Base-by-base conservation (phyloP, 2,888 invertebrate species). In the Chironomus riparius region DNA sequence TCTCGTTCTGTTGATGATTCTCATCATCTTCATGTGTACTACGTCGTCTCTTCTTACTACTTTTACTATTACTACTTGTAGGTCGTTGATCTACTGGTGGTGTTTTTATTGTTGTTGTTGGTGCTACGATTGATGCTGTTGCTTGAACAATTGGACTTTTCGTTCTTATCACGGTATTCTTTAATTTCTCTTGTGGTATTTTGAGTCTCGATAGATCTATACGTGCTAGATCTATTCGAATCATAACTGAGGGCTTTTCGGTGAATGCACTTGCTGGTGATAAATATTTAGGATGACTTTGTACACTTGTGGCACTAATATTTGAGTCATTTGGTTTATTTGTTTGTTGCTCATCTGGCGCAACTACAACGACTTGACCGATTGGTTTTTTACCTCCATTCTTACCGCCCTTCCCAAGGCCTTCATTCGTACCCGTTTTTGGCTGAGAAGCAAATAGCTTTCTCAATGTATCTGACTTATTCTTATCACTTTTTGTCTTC, bases 391-490 rank as follows among this genome's bases (percentile, higher is more conserved):
- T 91, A 76, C 88, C 88, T 2, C 90, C 90, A 15, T 90, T 90
- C 74, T 89, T 89, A 62, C 89, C 90, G 5, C 90, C 90, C 79
- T 90, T 91, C 0, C 90, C 90, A 5, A 65, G 22, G 21, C 91
- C 91, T 69, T 90, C 88, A 1, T 86, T 87, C n/a, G 10, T 62
- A 22, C 21, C 21, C 21, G 65, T 22, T n/a, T 15, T 13, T 24
- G 22, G 47, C 7, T 13, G 47, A 15, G 6, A 12, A 15, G 70
- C 74, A 80, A 91, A 90, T 73, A 91, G 83, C 80, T 89, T 90
- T 62, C 89, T 85, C 75, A 91, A 82, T 0, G 90, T 90, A 79
- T 87, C 89, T 79, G 86, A 90, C 81, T 91, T 91, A 83, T 91
- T 91, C 80, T 91, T 91, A 81, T 91, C 91, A 84, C 85, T 24